Evolutionary conservation across 2,888 invertebrate genomes (phyloP), one percentile per base, ranked within the genome.

Genomic region (Podabrus alpinus): DNA sequence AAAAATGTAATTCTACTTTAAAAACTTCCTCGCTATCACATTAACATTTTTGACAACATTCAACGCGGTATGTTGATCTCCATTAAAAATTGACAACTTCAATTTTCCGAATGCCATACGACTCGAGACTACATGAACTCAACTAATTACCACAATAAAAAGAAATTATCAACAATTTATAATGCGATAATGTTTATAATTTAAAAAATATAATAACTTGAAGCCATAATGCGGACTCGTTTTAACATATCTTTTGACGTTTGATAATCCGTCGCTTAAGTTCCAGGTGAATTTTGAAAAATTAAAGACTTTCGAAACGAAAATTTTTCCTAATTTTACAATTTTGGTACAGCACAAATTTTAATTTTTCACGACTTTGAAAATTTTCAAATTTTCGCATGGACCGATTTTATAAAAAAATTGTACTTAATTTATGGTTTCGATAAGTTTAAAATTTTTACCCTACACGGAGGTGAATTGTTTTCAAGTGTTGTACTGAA

Each of bases 141-240:
- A 74, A 80, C 80, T 84, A 85, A 86, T 84, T 84, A 82, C 85
- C 74, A 82, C 82, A 85, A 85, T 85, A 85, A 85, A 83, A 84
- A 85, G 84, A 83, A 85, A 85, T 86, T 85, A 85, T 82, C 78
- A 76, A 83, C 83, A 83, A 84, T 86, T 86, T 86, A 85, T 85
- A 83, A 83, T 81, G 81, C 83, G 82, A 85, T 84, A 84, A 85
- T 86, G 85, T 86, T 85, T 85, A 84, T 85, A 85, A 84, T 82
- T 84, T 80, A 7, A 68, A 62, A 66, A 17, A 64, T 64, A 59
- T 25, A 74, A 76, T 74, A 76, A 67, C 60, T 60, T 17, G 15
- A 10, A 45, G 60, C 60, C 66, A 21, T 59, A 71, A 24, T 24
- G 15, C 19, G 59, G 66, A 60, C 71, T 67, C 25, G 71, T 71